phyloP scores from a whole-genome alignment of 2,888 invertebrate species.

The Lasioglossum marginatum region DNA sequence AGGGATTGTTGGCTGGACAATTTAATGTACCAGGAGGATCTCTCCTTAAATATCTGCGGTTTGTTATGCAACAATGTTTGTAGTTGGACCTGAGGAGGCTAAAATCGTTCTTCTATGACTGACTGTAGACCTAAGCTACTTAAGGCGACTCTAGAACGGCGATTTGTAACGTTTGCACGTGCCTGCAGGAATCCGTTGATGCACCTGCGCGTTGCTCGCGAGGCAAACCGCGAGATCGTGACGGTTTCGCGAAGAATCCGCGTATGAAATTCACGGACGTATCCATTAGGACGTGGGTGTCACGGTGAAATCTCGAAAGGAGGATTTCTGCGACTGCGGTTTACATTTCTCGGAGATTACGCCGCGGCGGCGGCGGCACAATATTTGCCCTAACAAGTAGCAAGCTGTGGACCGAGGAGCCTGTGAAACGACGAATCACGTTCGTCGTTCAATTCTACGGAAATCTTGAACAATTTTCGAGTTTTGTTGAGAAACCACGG shows the following conservation, averaged over 20 bases:
- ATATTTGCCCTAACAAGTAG: conserved; percentile 26
- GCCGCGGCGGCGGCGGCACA: background rate
- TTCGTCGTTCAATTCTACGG: background rate
- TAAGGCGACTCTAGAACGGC: background rate
- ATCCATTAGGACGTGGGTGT: conserved; percentile 12
- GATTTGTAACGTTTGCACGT: conserved; percentile 4
- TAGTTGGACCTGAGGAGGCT: background rate
- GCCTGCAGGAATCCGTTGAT: background rate
- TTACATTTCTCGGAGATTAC: conserved; percentile 40
- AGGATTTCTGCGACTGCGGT: conserved; percentile 22
- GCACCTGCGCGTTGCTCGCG: background rate
- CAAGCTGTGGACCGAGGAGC: conserved; percentile 15
- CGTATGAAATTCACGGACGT: conserved; percentile 20
- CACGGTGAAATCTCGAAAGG: background rate
- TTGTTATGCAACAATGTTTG: background rate
- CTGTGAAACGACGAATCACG: conserved; percentile 2
- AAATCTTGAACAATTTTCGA: background rate
- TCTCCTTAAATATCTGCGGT: background rate
- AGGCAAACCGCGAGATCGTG: conserved; percentile 16
- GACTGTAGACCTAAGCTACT: background rate
- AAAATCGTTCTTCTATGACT: background rate
- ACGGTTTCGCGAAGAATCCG: conserved; percentile 1
- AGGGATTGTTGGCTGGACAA: background rate
- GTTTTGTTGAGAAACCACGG: background rate
- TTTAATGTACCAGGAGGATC: background rate